phyloP scores from a whole-genome alignment of 2,888 invertebrate genomes.

The Acleris laterana region DNA sequence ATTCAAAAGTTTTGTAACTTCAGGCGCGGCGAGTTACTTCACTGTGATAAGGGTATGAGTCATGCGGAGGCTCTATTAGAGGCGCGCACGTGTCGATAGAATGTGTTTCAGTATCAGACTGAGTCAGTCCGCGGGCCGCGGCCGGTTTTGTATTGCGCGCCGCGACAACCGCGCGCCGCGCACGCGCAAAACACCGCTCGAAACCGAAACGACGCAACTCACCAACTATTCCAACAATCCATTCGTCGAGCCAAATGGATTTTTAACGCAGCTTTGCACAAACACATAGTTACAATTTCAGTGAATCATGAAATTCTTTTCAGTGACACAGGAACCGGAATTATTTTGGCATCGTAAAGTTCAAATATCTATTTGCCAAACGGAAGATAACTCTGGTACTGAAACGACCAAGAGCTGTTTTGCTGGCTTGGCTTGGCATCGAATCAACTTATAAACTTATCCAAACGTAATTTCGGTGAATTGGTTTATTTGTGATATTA shows the following conservation, averaged over 20 bases:
- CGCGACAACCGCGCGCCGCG: constrained; percentile 73
- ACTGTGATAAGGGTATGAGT: constrained; percentile 79
- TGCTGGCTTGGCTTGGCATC: background rate
- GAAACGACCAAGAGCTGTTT: background rate
- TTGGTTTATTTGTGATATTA: background rate
- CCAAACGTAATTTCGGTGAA: background rate
- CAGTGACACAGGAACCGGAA: constrained; percentile 54
- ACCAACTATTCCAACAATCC: constrained; percentile 70
- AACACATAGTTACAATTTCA: constrained; percentile 55
- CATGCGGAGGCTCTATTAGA: constrained; percentile 61
- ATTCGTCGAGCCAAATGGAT: constrained; percentile 68
- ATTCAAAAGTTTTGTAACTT: constrained; percentile 59
- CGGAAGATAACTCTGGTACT: constrained; percentile 19
- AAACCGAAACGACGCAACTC: constrained; percentile 59
- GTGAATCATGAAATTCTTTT: constrained; percentile 75
- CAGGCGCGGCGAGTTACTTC: constrained; percentile 60
- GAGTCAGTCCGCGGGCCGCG: constrained; percentile 74
- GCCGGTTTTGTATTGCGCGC: constrained; percentile 78
- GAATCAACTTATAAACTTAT: background rate
- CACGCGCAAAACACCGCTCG: constrained; percentile 66
- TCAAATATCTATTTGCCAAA: constrained; percentile 34
- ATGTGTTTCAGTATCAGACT: constrained; percentile 78
- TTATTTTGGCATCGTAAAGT: constrained; percentile 42
- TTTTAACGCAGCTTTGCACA: constrained; percentile 58
- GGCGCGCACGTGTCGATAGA: constrained; percentile 73